These are phyloP conservation scores for Acanthurus tractus DNA, from an alignment of 2,797 vertebrate genomes.

Conservation along the genomic window DNA sequence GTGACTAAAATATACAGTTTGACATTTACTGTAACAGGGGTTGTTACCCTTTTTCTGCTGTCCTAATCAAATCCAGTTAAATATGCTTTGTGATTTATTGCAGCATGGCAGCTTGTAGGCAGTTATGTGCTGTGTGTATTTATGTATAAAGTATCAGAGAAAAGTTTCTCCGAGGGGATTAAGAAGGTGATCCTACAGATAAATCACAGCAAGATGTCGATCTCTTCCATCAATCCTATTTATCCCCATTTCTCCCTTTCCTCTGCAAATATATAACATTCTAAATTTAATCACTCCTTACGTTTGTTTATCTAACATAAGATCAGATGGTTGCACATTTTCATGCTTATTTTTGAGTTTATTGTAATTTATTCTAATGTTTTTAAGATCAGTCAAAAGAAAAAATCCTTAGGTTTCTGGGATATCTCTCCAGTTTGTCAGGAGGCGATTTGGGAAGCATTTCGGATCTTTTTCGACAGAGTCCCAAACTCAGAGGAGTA, in stretches of 20 bases:
- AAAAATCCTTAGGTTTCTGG: not conserved
- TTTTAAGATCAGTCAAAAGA: not conserved
- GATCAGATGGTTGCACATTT: not conserved
- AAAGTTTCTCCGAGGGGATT: not conserved
- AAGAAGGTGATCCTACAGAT: not conserved
- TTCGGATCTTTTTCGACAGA: constrained; percentile 93
- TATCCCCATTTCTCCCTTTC: constrained; percentile 11
- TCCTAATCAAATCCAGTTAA: not conserved
- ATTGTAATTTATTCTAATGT: not conserved
- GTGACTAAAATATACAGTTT: constrained; percentile 33
- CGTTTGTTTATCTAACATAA: not conserved
- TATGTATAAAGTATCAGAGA: constrained; percentile 6
- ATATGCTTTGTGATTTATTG: constrained; percentile 29
- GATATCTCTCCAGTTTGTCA: constrained; percentile 90
- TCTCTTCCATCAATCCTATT: constrained; percentile 1
- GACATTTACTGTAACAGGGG: constrained; percentile 53
- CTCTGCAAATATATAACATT: constrained; percentile 3
- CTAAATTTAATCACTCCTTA: not conserved
- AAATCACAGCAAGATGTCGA: constrained; percentile 5
- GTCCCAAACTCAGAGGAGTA: constrained; percentile 93
- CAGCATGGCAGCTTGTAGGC: not conserved
- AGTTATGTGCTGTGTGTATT: not conserved
- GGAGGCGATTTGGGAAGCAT: constrained; percentile 97
- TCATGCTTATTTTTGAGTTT: not conserved
- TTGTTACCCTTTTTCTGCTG: not conserved